Evolutionary conservation across 2,113 vertebrate species (phyloP), one percentile per base, ranked within the genome.

Genomic region (Marmota flaviventris): DNA sequence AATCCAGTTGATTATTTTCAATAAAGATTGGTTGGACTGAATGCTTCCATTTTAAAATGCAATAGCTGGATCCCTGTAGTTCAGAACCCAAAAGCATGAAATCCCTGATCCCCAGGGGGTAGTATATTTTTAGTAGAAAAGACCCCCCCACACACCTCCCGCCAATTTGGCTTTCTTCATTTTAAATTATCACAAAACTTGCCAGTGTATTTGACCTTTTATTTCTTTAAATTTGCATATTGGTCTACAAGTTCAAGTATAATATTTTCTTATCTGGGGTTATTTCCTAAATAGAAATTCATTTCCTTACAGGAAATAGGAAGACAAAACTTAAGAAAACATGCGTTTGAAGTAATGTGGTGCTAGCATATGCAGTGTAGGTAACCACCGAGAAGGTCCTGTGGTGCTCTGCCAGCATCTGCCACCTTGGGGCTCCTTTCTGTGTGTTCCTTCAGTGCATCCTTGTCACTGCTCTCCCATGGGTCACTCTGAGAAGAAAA

Each of bases 101-200:
- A 87, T 1, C 14, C 17, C 45, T 86, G 14, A 85, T 42, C 27
- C 77, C 34, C 2, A 42, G 32, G 63, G 25, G 34, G 17, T 51
- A 24, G n/a, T 42, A 56, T 9, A 69, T 83, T 87, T 82, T 89
- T 45, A 73, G 13, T 37, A 83, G 53, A 81, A 72, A 67, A 87
- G 42, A 72, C 5, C 32, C 1, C 1, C 4, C 4, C 63, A 39
- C n/a, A 63, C 37, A 42, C 8, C 27, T 45, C 45, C 45, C 45
- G 13, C 14, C 90, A 20, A 86, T 63, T 79, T 67, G 67, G 53
- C 53, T 78, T 85, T 56, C 18, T 86, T 29, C 9, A 88, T 61
- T 18, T 77, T 63, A 97, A 95, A 82, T 78, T 39, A 61, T 78
- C 61, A 89, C 11, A 51, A 45, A 96, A 92, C 29, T 24, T 77